Percentiles rank a stretch among this genome's conserved stretches.
These are phyloP conservation scores for Leptinotarsa undecemlineata DNA, from an alignment of 1,140 invertebrate genomes.

Conservation along the genomic window DNA sequence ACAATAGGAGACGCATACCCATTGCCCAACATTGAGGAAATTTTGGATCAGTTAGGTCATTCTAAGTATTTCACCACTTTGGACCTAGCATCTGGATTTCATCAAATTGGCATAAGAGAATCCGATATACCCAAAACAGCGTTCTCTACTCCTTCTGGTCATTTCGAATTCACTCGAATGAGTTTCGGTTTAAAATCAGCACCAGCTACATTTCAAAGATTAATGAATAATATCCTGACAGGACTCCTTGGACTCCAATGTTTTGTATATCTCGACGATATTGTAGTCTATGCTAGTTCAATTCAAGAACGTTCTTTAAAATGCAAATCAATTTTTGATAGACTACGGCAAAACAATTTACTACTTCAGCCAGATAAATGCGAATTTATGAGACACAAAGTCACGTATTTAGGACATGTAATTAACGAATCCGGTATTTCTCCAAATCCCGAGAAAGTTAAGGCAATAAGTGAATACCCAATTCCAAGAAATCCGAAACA, in stretches of 20 bases:
- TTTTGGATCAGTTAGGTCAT: conserved; percentile 55
- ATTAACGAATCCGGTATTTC: conserved; percentile 53
- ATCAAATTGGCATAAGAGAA: conserved; percentile 56
- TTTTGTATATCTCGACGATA: too few species aligned
- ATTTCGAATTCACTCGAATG: conserved; percentile 20
- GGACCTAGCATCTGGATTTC: conserved; percentile 59
- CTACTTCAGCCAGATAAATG: conserved; percentile 49
- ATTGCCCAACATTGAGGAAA: conserved; percentile 59
- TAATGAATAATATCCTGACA: conserved; percentile 52
- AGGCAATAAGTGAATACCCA: conserved; percentile 42
- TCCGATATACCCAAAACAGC: conserved; percentile 57
- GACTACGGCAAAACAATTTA: conserved; percentile 24
- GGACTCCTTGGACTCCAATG: conserved; percentile 50
- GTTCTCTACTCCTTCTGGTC: conserved; percentile 50
- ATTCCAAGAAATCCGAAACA: conserved; percentile 29
- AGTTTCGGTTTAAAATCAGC: conserved; percentile 52
- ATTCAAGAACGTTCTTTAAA: conserved; percentile 43
- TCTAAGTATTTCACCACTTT: conserved; percentile 58
- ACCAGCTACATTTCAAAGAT: conserved; percentile 50
- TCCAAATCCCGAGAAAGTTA: conserved; percentile 55
- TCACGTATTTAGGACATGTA: conserved; percentile 50
- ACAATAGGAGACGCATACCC: conserved; percentile 55
- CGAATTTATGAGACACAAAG: conserved; percentile 50
- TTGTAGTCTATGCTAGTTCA: conserved; percentile 50
- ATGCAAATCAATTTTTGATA: conserved; percentile 20